Evolutionary conservation across 37 sponge, comb jelly and placozoan genomes (phyloP).

Genomic region (Halisarca cf. caerulea): DNA sequence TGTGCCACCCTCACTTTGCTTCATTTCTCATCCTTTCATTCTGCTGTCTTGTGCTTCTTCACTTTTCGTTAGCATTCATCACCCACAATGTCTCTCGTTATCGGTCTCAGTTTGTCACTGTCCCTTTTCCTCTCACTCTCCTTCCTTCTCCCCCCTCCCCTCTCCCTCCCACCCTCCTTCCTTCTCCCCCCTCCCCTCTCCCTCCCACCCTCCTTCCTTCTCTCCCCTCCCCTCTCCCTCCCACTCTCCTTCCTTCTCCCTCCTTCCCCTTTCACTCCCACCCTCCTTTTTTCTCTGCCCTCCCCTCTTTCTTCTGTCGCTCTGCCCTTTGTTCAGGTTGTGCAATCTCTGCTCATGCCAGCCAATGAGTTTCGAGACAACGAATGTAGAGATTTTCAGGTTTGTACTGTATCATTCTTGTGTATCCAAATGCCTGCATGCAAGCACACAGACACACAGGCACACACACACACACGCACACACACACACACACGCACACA

Average conservation of each 20-base stretch:
- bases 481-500: neutral
- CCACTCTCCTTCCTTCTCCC: neutral
- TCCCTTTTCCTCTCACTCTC: no score
- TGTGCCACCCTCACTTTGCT: no score
- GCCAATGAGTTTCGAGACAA: conserved; percentile 56
- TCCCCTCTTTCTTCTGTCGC: neutral
- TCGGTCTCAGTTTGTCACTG: no score
- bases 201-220: neutral
- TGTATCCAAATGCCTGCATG: neutral
- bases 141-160: no score
- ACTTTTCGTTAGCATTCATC: neutral
- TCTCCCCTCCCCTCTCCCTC: neutral
- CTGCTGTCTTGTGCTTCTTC: neutral
- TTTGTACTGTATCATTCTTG: conserved; percentile 8
- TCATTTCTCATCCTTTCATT: neutral
- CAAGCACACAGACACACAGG: neutral
- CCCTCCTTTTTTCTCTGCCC: no score
- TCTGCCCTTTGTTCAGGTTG: conserved; percentile 35
- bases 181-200: no score
- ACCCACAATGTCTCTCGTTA: no score
- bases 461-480: neutral
- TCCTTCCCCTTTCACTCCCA: no score
- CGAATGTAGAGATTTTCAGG: conserved; percentile 71
- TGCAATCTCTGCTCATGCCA: conserved; percentile 78
- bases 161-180: no score